These are phyloP conservation scores for Macrotrachela quadricornifera DNA, from an alignment of 1,140 invertebrate species.

Conservation along the genomic window DNA sequence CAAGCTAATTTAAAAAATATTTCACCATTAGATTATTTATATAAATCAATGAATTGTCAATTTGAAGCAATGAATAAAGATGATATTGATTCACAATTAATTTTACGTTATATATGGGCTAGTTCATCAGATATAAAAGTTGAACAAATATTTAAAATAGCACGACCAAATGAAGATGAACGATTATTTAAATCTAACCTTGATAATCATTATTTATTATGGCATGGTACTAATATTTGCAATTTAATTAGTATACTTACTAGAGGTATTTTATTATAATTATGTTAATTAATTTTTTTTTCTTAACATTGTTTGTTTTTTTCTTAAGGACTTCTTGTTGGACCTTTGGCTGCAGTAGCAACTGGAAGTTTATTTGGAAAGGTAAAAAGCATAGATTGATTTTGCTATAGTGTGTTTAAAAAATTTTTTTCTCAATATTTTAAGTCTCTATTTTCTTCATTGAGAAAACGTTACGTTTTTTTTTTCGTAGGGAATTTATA, in stretches of 20 bases:
- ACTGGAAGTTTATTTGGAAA: no score
- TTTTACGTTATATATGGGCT: no score
- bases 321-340: no score
- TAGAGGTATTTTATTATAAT: constrained; percentile 12
- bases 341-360: no score
- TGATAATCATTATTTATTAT: constrained; percentile 25
- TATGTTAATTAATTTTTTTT: no score
- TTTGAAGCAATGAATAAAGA: constrained; percentile 20
- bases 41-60: constrained; percentile 23
- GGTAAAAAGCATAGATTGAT: background rate
- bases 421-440: no score
- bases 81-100: constrained; percentile 13
- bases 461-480: no score
- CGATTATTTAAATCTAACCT: constrained; percentile 10
- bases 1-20: constrained; percentile 11
- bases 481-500: constrained; percentile 27
- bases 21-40: constrained; percentile 30
- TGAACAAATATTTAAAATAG: constrained; percentile 23
- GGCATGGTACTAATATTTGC: constrained; percentile 27
- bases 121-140: constrained; percentile 12
- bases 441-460: no score
- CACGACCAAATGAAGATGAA: constrained; percentile 16
- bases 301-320: no score
- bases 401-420: no score
- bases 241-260: constrained; percentile 29